Evolutionary conservation across 1,140 invertebrate species (phyloP).

Genomic region (Drosophila mauritiana): DNA sequence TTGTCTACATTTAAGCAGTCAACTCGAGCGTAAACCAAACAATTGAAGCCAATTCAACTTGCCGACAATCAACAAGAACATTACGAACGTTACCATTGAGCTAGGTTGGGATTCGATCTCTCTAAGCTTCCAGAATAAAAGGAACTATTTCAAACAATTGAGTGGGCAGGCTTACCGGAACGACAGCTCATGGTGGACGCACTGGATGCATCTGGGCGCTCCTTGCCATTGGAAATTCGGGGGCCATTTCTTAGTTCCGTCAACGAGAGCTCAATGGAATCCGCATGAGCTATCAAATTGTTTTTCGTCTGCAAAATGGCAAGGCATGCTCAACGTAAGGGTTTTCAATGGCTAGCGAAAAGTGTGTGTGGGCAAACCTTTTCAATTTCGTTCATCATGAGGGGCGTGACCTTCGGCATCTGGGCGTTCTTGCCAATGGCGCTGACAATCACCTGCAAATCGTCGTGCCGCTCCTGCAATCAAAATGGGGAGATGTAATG

Average conservation of each 20-base stretch:
- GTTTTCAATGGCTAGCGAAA: background rate
- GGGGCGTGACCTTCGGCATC: conserved; percentile 76
- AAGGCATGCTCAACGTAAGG: conserved; percentile 3
- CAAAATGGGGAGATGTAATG: background rate
- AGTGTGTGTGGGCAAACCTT: conserved; percentile 58
- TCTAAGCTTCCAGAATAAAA: conserved; percentile 13
- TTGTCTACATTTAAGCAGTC: conserved; percentile 32
- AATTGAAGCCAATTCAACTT: conserved; percentile 43
- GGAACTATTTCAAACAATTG: conserved; percentile 41
- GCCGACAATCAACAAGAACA: conserved; percentile 26
- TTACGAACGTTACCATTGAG: background rate
- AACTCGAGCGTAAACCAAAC: conserved; percentile 44
- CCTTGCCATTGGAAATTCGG: conserved; percentile 63
- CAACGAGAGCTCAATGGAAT: conserved; percentile 77
- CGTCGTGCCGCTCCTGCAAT: conserved; percentile 82
- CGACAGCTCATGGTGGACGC: conserved; percentile 35
- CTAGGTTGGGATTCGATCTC: conserved; percentile 15
- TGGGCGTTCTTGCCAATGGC: conserved; percentile 81
- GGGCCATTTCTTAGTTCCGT: conserved; percentile 71
- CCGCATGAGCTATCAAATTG: conserved; percentile 81
- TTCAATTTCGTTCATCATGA: conserved; percentile 84
- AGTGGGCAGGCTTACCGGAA: conserved; percentile 65
- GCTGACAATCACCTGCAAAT: conserved; percentile 81
- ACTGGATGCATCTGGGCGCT: conserved; percentile 36
- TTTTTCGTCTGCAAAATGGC: conserved; percentile 73